phyloP scores from a whole-genome alignment of 2,888 invertebrate genomes.

The Isoperla grammatica region DNA sequence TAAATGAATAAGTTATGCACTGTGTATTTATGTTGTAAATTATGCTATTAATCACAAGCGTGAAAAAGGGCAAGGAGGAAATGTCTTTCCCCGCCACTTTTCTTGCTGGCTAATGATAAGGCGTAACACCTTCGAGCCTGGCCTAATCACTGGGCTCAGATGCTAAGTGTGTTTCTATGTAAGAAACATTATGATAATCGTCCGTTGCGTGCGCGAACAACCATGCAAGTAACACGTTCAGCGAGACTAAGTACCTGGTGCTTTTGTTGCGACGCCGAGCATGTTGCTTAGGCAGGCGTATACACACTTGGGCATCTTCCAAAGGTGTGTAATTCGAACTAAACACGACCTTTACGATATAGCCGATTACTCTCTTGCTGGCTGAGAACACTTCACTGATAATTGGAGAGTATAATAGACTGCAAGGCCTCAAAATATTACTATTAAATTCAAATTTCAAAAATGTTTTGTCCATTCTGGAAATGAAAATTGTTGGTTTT shows the following conservation, averaged over 20 bases:
- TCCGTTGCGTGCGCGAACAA: neutral
- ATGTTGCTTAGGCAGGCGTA: too few species aligned
- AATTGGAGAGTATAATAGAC: too few species aligned
- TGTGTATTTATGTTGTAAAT: neutral
- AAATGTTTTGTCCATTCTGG: too few species aligned
- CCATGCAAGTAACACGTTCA: neutral
- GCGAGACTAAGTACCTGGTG: neutral
- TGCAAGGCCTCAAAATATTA: too few species aligned
- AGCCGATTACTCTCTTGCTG: too few species aligned
- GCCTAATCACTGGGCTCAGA: conserved; percentile 4
- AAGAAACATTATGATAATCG: conserved; percentile 2
- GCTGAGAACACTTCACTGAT: too few species aligned
- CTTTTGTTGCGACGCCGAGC: neutral
- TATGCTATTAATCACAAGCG: neutral
- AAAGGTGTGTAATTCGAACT: too few species aligned
- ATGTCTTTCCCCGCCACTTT: neutral
- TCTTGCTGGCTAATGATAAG: neutral
- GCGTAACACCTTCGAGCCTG: neutral
- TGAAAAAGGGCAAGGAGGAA: neutral
- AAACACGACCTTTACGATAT: too few species aligned
- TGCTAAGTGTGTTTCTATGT: conserved; percentile 4
- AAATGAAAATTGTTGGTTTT: too few species aligned
- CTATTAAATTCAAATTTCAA: too few species aligned
- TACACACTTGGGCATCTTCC: too few species aligned
- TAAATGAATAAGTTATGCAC: too few species aligned